Conservation (phyloP, 2,113 vertebrate species). For the Dromas ardeola region DNA sequence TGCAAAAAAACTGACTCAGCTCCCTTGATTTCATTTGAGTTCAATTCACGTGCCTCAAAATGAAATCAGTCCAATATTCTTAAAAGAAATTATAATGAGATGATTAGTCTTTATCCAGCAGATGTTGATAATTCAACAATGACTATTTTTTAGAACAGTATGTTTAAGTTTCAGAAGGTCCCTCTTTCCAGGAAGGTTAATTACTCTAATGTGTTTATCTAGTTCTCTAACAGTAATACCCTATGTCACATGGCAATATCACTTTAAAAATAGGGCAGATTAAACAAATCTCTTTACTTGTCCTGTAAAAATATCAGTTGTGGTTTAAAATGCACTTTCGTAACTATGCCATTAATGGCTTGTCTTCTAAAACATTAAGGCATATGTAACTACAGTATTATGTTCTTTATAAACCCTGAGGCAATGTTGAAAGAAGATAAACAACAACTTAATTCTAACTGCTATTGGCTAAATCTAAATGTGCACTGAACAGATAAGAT, state of each 20-base stretch:
- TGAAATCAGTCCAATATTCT: neutral
- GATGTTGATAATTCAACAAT: slow-evolving; percentile 31
- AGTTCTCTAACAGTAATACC: slow-evolving; percentile 63
- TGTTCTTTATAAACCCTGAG: neutral
- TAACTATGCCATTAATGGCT: slow-evolving; percentile 24
- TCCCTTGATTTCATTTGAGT: neutral
- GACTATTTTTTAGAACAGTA: slow-evolving; percentile 34
- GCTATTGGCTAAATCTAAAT: neutral
- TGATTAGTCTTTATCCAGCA: slow-evolving; percentile 22
- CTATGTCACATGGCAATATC: slow-evolving; percentile 60
- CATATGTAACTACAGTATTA: slow-evolving; percentile 2
- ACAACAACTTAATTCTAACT: neutral
- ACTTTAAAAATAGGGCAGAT: slow-evolving; percentile 83
- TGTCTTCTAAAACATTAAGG: slow-evolving; percentile 22
- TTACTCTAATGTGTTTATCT: slow-evolving; percentile 69
- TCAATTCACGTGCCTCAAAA: neutral
- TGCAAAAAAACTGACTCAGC: neutral
- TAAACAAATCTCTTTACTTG: slow-evolving; percentile 83
- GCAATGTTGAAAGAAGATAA: slow-evolving; percentile 29
- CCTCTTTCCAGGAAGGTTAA: slow-evolving; percentile 56
- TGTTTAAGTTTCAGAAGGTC: slow-evolving; percentile 53
- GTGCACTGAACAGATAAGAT: neutral
- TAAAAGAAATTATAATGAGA: slow-evolving; percentile 39
- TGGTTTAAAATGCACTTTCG: slow-evolving; percentile 24
- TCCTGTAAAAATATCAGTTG: slow-evolving; percentile 69